Base-by-base conservation (phyloP, 2,797 vertebrate genomes). In the Leptatherina wallacei region DNA sequence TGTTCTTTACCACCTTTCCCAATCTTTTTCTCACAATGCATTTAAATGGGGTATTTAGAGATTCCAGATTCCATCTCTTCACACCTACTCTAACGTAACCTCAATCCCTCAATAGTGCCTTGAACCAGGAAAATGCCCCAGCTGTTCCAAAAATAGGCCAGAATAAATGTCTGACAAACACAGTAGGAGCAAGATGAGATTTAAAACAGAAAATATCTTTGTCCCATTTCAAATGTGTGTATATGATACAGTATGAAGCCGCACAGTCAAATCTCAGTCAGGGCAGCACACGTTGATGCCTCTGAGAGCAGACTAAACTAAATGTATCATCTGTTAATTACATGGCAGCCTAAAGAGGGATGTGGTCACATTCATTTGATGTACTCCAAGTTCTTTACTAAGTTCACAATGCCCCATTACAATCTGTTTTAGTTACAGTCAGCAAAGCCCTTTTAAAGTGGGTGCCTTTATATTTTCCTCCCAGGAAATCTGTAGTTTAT, bases 21-120 rank as follows among this genome's bases (percentile, higher is more conserved):
- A 86, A 88, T 89, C 86, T 87, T 84, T 84, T 82, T 65, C 82
- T 80, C 84, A 91, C 87, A 89, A 90, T 92, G 92, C 92, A 93
- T 93, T 93, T 93, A 92, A 94, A 94, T 91, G 64, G 82, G 75
- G 85, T 88, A 85, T 92, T 92, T 90, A 89, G 78, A 88, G 80
- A 86, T 88, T 87, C 80, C 2, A 59, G 69, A 74, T 72, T 78
- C 75, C 88, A 68, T 79, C 61, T 73, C 80, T 74, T 69, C 64
- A 75, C 80, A 84, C 77, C 60, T 62, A 75, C 77, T 85, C 58
- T 59, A 55, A 84, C 75, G 82, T 84, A 87, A 82, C 69, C 85
- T 75, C 79, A 81, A 81, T 83, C 78, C 67, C 59, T 69, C 77
- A 84, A 87, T 80, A 81, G 73, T 40, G 61, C 35, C 69, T 80